A percentile compares a stretch with the other conserved stretches of the same genome.
phyloP scores from a whole-genome alignment of 2,888 invertebrate genomes.

The Brenthis ino region DNA sequence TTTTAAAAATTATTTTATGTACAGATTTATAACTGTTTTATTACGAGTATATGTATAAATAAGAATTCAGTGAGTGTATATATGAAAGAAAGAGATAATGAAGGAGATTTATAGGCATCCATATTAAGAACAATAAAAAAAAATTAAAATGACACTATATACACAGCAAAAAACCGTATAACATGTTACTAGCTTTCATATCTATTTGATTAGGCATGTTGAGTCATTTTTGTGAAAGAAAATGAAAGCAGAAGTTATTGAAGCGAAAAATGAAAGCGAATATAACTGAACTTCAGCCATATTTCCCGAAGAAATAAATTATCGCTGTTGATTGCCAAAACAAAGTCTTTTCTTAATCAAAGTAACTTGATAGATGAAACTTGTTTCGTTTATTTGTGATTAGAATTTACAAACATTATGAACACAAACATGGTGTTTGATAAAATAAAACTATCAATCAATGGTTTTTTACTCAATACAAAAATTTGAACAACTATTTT shows the following conservation, averaged over 20 bases:
- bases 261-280: slow-evolving; percentile 29
- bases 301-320: slow-evolving; percentile 17
- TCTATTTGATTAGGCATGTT: background rate
- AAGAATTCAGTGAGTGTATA: too few species aligned
- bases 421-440: background rate
- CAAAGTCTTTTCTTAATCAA: slow-evolving; percentile 15
- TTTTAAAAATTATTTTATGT: too few species aligned
- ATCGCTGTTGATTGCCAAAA: slow-evolving; percentile 20
- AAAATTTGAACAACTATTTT: too few species aligned
- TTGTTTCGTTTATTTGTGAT: slow-evolving; percentile 1
- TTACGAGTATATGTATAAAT: too few species aligned
- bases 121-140: too few species aligned
- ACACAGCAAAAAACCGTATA: background rate
- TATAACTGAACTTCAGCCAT: slow-evolving; percentile 14
- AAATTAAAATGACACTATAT: too few species aligned
- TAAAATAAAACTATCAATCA: too few species aligned
- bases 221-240: slow-evolving; percentile 9
- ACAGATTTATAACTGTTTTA: too few species aligned
- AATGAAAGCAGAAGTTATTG: slow-evolving; percentile 14
- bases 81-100: too few species aligned
- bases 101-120: too few species aligned
- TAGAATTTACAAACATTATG: background rate
- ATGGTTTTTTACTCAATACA: too few species aligned
- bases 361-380: slow-evolving; percentile 3
- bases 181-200: background rate